These are phyloP conservation scores for Prochilodus magdalenae DNA, from an alignment of 2,113 vertebrate genomes.

Conservation along the genomic window DNA sequence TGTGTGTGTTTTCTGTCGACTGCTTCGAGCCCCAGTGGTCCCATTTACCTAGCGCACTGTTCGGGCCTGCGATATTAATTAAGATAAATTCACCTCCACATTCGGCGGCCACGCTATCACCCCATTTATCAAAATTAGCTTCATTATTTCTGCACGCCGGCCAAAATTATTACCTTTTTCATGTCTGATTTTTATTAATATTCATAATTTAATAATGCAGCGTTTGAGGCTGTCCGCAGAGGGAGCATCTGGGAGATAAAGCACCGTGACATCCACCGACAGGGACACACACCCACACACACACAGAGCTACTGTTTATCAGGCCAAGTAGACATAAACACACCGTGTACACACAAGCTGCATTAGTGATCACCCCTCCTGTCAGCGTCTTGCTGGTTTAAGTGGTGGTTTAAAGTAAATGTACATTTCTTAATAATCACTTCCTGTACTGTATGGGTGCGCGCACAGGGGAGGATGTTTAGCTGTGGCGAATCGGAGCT, in stretches of 20 bases:
- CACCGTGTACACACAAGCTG: neutral
- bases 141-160: conserved; percentile 90
- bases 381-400: neutral
- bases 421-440: neutral
- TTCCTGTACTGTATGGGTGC: neutral
- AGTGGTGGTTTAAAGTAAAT: neutral
- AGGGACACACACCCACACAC: conserved; percentile 22
- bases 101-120: conserved; percentile 83
- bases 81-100: conserved; percentile 96
- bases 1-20: conserved; percentile 38
- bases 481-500: neutral
- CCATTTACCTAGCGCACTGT: conserved; percentile 84
- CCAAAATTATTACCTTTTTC: conserved; percentile 93
- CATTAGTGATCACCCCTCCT: neutral
- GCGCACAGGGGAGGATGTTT: neutral
- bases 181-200: conserved; percentile 96
- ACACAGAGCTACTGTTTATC: conserved; percentile 22
- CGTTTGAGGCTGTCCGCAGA: conserved; percentile 68
- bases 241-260: conserved; percentile 72
- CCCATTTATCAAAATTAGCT: conserved; percentile 97
- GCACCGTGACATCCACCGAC: conserved; percentile 67
- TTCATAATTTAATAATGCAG: conserved; percentile 98
- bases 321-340: neutral
- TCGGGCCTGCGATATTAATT: conserved; percentile 94
- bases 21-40: conserved; percentile 73